phyloP scores from a whole-genome alignment of 2,113 vertebrate species.

The Leucosticte australis region DNA sequence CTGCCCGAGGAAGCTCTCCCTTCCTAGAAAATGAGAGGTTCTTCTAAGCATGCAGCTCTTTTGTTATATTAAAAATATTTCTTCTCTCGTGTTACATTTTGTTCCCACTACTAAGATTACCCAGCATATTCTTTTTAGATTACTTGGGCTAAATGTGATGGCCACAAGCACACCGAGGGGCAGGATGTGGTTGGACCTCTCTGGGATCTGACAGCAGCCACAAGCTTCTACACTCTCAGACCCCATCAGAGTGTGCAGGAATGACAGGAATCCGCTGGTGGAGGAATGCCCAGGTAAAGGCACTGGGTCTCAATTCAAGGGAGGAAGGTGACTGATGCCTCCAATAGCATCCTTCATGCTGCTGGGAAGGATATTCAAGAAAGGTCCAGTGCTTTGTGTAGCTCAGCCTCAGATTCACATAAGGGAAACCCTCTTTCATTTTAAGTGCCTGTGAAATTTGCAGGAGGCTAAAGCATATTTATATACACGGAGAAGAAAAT shows the following conservation, averaged over 20 bases:
- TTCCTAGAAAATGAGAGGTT: not conserved
- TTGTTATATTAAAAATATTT: not conserved
- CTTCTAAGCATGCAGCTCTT: not conserved
- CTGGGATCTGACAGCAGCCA: not conserved
- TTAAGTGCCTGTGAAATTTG: not conserved
- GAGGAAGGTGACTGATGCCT: not conserved
- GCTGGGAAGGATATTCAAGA: not conserved
- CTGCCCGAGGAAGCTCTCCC: not conserved
- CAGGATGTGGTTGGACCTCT: not conserved
- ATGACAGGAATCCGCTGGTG: fast-evolving
- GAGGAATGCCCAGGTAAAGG: not conserved
- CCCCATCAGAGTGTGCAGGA: fast-evolving
- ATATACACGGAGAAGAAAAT: not conserved
- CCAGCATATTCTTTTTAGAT: not conserved
- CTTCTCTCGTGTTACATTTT: not conserved
- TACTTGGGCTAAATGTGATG: not conserved
- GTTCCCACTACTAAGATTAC: not conserved
- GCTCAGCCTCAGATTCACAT: fast-evolving
- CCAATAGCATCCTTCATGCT: not conserved
- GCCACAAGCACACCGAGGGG: fast-evolving
- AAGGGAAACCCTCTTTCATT: not conserved
- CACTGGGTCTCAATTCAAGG: fast-evolving
- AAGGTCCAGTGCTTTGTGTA: fast-evolving
- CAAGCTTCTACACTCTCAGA: not conserved
- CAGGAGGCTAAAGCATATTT: not conserved